Evolutionary conservation across 37 sponge, comb jelly and placozoan genomes (phyloP).

Genomic region (Chondrosia reniformis): DNA sequence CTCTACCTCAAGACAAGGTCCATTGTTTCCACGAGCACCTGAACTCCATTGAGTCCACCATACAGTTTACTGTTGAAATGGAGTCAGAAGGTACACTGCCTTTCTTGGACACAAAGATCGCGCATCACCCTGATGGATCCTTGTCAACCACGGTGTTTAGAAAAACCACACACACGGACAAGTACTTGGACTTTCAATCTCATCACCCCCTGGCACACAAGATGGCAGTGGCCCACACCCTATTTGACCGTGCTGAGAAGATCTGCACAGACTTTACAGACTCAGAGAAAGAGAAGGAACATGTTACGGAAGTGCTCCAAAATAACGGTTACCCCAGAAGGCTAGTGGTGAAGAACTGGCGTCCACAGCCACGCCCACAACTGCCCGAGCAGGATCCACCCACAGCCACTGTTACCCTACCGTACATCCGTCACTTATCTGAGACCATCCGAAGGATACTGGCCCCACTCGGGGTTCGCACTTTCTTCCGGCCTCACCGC

Average conservation of each 20-base stretch:
- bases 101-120: constrained; percentile 10
- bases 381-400: too few relatives aligned
- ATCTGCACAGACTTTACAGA: neutral
- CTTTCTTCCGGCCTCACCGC: too few relatives aligned
- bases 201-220: neutral
- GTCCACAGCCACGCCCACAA: too few relatives aligned
- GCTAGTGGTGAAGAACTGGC: too few relatives aligned
- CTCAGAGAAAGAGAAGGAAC: neutral
- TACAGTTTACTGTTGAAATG: constrained; percentile 21
- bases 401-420: too few relatives aligned
- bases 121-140: constrained; percentile 22
- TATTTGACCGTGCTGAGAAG: neutral
- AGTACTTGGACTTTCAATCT: constrained; percentile 22
- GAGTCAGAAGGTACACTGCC: constrained; percentile 14
- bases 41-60: constrained; percentile 21
- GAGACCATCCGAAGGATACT: too few relatives aligned
- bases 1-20: neutral
- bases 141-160: constrained; percentile 24
- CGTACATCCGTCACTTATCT: too few relatives aligned
- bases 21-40: constrained; percentile 20
- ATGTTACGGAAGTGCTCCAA: neutral
- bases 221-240: neutral
- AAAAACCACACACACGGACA: constrained; percentile 22
- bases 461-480: too few relatives aligned
- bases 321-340: too few relatives aligned